phyloP scores from a whole-genome alignment of 2,888 invertebrate species.

The Chirona hameri region DNA sequence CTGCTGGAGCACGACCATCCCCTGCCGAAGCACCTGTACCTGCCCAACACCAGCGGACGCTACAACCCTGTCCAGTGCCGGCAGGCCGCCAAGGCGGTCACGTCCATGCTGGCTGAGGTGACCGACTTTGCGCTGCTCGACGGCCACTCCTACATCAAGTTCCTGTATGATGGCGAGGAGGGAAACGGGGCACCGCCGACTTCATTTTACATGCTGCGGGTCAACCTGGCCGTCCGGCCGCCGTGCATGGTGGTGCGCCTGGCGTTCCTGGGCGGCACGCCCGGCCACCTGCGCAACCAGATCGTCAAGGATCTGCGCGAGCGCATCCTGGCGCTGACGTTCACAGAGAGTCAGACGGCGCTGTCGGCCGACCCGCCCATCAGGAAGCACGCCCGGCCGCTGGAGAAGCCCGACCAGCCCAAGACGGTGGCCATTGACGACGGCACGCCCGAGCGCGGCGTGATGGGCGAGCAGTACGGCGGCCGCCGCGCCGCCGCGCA shows the following conservation, averaged over 20 bases:
- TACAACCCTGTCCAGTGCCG: slow-evolving; percentile 64
- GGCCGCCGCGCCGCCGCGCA: slow-evolving; percentile 42
- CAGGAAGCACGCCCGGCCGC: not conserved
- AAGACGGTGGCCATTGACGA: slow-evolving; percentile 30
- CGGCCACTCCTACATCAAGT: slow-evolving; percentile 69
- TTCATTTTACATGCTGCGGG: slow-evolving; percentile 67
- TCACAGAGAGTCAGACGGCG: slow-evolving; percentile 27
- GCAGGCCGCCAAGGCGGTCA: slow-evolving; percentile 62
- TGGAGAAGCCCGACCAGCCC: not conserved
- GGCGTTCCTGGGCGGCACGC: slow-evolving; percentile 70
- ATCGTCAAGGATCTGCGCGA: slow-evolving; percentile 42
- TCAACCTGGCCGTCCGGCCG: slow-evolving; percentile 61
- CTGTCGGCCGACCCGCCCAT: slow-evolving; percentile 1
- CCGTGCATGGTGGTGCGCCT: slow-evolving; percentile 68
- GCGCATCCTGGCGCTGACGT: slow-evolving; percentile 44
- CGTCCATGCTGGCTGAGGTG: slow-evolving; percentile 61
- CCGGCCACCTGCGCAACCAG: slow-evolving; percentile 53
- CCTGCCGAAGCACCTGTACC: slow-evolving; percentile 61
- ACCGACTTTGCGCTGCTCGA: slow-evolving; percentile 70
- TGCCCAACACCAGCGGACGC: slow-evolving; percentile 63
- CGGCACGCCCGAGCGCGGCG: slow-evolving; percentile 23
- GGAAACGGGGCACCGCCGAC: slow-evolving; percentile 52
- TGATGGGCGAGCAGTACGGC: not conserved
- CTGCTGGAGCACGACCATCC: slow-evolving; percentile 69
- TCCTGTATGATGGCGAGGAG: slow-evolving; percentile 49